Evolutionary conservation across 2,888 invertebrate species (phyloP), one percentile per base, ranked within the genome.

Genomic region (Euproctis similis): DNA sequence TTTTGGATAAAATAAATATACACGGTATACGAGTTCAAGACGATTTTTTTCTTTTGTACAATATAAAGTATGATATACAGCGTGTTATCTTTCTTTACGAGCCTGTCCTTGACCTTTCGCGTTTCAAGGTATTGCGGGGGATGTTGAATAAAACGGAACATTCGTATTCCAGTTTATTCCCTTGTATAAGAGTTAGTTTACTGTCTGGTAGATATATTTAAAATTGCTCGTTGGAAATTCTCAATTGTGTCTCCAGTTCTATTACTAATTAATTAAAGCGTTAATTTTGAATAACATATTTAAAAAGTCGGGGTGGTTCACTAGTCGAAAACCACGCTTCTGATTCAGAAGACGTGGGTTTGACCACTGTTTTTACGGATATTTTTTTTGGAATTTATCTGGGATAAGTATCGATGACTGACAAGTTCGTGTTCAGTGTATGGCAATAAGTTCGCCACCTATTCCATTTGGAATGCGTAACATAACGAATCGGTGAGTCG

Each of bases 61-160:
- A 10, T 3, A 21, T 21, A 22, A 23, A 28, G 12, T 23, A 18
- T 22, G 22, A 28, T 26, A 21, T 33, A 30, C 30, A 30, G 32
- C 13, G 12, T 27, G 18, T 8, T 17, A 8, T 26, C 4, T 20
- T 19, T 24, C 26, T 7, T 21, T 13, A 17, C 8, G 28, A 21
- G 24, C 28, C 22, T 28, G 25, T 11, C 12, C 22, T 30, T 21
- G 23, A 23, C 28, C 11, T 28, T 11, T 9, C 4, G 4, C 7
- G 9, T 10, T 13, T 10, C 11, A 22, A 23, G 11, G 17, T 23
- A 21, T 21, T 12, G 5, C 12, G 13, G 9, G 14, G n/a, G 21
- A 20, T 8, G 21, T 14, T 13, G 14, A 21, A 16, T 21, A 26
- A 12, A 26, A 20, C 13, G 21, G 3, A 2, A 14, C 16, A 14